phyloP scores from a whole-genome alignment of 92 coral and sea anemone species.

The Anthopleura xanthogrammica region DNA sequence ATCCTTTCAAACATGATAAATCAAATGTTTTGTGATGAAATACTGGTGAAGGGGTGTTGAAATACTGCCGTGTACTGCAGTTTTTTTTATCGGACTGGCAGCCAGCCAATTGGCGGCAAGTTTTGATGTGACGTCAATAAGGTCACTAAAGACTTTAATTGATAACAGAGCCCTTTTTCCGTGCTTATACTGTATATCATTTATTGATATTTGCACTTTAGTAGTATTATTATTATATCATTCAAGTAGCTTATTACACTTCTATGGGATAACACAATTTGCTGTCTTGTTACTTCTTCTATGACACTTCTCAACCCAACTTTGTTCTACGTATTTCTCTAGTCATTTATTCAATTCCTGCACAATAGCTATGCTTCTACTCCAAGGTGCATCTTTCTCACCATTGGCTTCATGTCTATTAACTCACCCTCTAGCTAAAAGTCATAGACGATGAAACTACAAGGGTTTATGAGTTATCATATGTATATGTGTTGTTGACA shows the following conservation, averaged over 20 bases:
- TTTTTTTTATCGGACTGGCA: neutral
- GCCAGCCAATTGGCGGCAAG: conserved; percentile 9
- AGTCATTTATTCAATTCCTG: no score
- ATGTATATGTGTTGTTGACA: no score
- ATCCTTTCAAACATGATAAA: neutral
- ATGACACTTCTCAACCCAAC: neutral
- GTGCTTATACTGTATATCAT: no score
- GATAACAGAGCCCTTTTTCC: neutral
- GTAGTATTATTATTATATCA: no score
- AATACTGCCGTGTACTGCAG: neutral
- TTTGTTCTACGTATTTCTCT: neutral
- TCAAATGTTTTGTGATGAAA: neutral
- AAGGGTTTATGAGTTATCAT: no score
- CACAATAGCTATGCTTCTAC: no score
- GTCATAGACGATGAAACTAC: no score
- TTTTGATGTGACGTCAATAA: neutral
- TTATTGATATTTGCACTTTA: no score
- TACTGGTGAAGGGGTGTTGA: neutral
- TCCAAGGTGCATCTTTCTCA: no score
- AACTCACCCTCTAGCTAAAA: no score
- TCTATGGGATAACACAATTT: no score
- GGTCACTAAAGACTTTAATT: neutral
- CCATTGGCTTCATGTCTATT: neutral
- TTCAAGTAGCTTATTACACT: no score
- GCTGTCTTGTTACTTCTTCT: neutral